A percentile compares a stretch with the other conserved stretches of the same genome.
phyloP scores from a whole-genome alignment of 2,113 vertebrate genomes.

The Vireo altiloquus region DNA sequence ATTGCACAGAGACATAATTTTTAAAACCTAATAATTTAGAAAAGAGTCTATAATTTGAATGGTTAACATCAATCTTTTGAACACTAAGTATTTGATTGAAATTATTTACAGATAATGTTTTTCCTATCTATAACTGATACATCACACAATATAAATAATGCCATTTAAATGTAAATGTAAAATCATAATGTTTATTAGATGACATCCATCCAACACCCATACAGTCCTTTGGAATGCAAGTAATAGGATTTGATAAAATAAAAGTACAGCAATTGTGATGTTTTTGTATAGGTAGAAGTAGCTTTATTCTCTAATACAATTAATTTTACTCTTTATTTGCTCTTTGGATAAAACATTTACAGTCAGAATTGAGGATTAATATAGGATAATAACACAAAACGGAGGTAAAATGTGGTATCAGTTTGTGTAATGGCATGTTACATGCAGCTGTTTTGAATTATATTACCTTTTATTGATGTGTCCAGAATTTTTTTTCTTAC shows the following conservation, averaged over 20 bases:
- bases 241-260: neutral
- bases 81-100: neutral
- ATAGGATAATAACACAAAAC: slow-evolving; percentile 48
- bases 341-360: slow-evolving; percentile 32
- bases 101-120: neutral
- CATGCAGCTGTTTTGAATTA: slow-evolving; percentile 75
- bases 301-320: neutral
- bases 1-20: neutral
- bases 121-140: neutral
- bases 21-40: neutral
- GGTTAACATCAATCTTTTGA: neutral
- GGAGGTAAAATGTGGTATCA: slow-evolving; percentile 71
- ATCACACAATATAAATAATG: neutral
- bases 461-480: slow-evolving; percentile 72
- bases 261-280: neutral
- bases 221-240: neutral
- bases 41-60: neutral
- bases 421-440: slow-evolving; percentile 73
- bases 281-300: neutral
- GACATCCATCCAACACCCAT: neutral
- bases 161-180: neutral
- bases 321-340: slow-evolving; percentile 15
- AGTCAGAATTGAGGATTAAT: slow-evolving; percentile 44
- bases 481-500: slow-evolving; percentile 70
- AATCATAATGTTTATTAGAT: neutral